These are phyloP conservation scores for Echinops telfairi DNA, from an alignment of 2,113 vertebrate species.

Conservation along the genomic window DNA sequence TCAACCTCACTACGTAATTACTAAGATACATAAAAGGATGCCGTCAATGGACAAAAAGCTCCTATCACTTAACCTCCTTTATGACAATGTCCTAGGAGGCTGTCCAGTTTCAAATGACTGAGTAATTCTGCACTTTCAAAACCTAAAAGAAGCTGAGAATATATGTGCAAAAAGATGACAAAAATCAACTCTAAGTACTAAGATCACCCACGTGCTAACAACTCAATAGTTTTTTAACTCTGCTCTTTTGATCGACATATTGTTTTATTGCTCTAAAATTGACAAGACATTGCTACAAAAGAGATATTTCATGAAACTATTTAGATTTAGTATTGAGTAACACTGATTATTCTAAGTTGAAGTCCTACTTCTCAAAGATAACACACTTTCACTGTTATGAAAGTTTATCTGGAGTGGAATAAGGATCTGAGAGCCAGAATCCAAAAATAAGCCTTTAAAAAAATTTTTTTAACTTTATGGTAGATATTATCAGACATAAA, in stretches of 20 bases:
- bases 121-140: conserved; percentile 37
- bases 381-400: not conserved
- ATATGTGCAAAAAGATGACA: conserved; percentile 14
- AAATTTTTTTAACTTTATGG: conserved; percentile 25
- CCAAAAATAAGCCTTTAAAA: not conserved
- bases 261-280: conserved; percentile 58
- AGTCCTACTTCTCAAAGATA: conserved; percentile 24
- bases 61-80: not conserved
- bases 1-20: conserved; percentile 46
- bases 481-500: not conserved
- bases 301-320: not conserved
- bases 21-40: conserved; percentile 6
- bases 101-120: conserved; percentile 25
- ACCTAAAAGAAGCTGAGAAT: not conserved
- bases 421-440: conserved; percentile 12
- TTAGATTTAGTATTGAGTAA: conserved; percentile 25
- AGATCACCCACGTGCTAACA: not conserved
- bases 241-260: conserved; percentile 19
- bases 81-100: conserved; percentile 26
- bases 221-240: conserved; percentile 42
- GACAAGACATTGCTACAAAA: not conserved
- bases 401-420: conserved; percentile 55
- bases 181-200: conserved; percentile 29
- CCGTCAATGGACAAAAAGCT: conserved; percentile 11
- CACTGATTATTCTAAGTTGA: not conserved